These are phyloP conservation scores for Taurulus bubalis DNA, from an alignment of 2,113 vertebrate species.

Conservation along the genomic window DNA sequence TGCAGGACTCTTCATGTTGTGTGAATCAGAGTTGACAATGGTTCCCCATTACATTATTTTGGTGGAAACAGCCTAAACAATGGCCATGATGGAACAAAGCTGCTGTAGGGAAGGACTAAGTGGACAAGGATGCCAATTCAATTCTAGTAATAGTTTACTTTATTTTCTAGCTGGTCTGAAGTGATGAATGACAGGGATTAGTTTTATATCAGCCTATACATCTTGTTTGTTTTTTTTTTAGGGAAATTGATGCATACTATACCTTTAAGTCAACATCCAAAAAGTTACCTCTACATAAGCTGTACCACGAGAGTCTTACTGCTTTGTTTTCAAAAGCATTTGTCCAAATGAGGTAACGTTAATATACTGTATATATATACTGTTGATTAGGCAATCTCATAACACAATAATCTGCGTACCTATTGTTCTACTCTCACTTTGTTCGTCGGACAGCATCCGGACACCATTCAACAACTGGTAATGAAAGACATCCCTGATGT, in stretches of 20 bases:
- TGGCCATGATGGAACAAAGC: constrained; percentile 9
- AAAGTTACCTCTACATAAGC: background rate
- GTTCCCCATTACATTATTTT: background rate
- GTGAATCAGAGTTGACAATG: background rate
- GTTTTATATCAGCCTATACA: background rate
- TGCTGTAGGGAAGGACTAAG: background rate
- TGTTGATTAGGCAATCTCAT: background rate
- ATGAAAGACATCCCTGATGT: constrained; percentile 65
- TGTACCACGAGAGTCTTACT: background rate
- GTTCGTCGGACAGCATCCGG: constrained; percentile 26
- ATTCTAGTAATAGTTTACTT: background rate
- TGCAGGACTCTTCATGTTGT: background rate
- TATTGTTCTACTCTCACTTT: constrained; percentile 8
- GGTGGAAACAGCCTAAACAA: background rate
- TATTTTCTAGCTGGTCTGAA: background rate
- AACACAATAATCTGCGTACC: background rate
- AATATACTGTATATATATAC: background rate
- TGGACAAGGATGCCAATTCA: background rate
- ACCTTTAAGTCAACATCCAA: background rate
- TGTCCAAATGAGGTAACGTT: background rate
- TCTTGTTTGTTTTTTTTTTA: background rate
- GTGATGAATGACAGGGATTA: background rate
- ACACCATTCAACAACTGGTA: constrained; percentile 15
- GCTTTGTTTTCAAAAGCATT: background rate
- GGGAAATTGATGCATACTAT: background rate